Base-by-base conservation (phyloP, 2,797 vertebrate species). In the Antennarius maculatus region DNA sequence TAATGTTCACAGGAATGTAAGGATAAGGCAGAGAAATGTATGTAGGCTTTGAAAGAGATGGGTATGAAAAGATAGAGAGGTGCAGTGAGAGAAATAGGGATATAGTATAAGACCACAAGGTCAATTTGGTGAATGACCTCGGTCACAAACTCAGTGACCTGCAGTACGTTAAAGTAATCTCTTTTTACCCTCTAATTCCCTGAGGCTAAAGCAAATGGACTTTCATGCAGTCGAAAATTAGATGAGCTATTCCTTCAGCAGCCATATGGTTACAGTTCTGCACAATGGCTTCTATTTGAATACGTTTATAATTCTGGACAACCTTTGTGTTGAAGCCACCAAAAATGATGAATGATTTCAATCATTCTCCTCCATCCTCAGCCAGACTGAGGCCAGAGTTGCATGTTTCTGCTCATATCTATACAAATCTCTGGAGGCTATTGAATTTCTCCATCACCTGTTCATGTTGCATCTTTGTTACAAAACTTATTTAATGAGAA, bases 401-500 rank as follows among this genome's bases (percentile, higher is more conserved):
- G 37, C 27, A 34, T 17, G 43, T 41, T 64, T 71, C 64, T 52
- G 49, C 80, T 54, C 52, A 27, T 48, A 27, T 58, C 61, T 73
- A 60, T 5, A 31, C 18, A 39, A 62, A 67, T 63, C 76, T 71
- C 76, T 66, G 0, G 61, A 79, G 82, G 62, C 66, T 2, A 11
- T 7, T 69, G 61, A 71, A 77, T 74, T 61, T 70, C 45, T 61
- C 73, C 66, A 65, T 86, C 75, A 79, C 81, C 59, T 55, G 28
- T 63, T 75, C 79, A 68, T 54, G 53, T 56, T 77, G 66, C 62
- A 61, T 72, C 78, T 73, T 76, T 79, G 73, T 86, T 86, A 83
- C 71, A 77, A 79, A 87, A 83, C 79, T 71, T 77, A 62, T 91
- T 91, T 91, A 92, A 92, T 91, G 89, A 93, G 88, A 86, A 80